Evolutionary conservation across 2,888 invertebrate species (phyloP), one percentile per base, ranked within the genome.

Genomic region (Athalia cordata): DNA sequence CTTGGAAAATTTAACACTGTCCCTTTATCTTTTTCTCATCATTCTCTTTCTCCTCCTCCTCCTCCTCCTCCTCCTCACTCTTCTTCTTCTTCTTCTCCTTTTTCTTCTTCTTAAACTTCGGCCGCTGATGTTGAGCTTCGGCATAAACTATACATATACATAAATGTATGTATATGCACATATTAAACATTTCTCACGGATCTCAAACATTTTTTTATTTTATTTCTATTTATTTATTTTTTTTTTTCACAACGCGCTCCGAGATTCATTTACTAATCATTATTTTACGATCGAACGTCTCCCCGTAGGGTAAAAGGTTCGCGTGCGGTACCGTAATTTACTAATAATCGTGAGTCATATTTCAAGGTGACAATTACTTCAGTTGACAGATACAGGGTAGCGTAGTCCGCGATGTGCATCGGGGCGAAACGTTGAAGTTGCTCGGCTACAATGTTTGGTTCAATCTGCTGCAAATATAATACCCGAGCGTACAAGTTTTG

Each of bases 341-440:
- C 7, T n/a, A n/a, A 55, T 55, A 55, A 7, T 55, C 55, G 7
- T 55, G n/a, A 55, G 55, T 55, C 55, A n/a, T 9, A 55, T n/a
- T n/a, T 55, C 9, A 29, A 50, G 13, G 50, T 29, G 50, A 45
- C 65, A 9, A 13, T 61, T 45, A n/a, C 49, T 49, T 13, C 50
- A 67, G 7, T 15, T 8, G 4, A 13, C 50, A 52, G 50, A 67
- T 67, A 29, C 9, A 9, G 29, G 29, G 29, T 29, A 50, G 15
- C 9, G 8, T 13, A 13, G 49, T 45, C 5, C 43, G 50, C 52
- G 52, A 67, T 67, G 67, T 67, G 50, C 52, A 68, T 68, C 67
- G 29, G 50, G 7, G 67, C 67, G 52, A 52, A 68, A 50, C 67
- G 15, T 9, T 29, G 29, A 15, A 52, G 13, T 11, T 52, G 6